phyloP scores from a whole-genome alignment of 2,113 vertebrate species.

The Actinemys pallida region DNA sequence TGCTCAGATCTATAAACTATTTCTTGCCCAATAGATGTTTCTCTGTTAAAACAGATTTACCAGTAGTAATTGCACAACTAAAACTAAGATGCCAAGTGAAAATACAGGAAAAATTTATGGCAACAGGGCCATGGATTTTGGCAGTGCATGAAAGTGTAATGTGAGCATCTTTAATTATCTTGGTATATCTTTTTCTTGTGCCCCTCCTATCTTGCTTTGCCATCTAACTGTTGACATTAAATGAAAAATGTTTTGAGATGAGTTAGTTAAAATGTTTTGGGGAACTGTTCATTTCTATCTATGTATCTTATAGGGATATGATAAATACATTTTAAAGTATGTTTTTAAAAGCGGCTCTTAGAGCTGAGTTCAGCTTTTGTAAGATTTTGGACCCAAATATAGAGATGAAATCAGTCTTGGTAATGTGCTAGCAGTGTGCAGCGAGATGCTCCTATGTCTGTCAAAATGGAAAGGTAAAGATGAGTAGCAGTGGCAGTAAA shows the following conservation, averaged over 20 bases:
- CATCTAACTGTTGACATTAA: background rate
- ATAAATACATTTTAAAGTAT: background rate
- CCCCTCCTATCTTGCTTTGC: background rate
- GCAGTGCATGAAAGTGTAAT: background rate
- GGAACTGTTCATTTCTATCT: background rate
- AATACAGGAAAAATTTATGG: background rate
- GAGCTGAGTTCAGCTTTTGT: background rate
- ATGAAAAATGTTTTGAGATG: background rate
- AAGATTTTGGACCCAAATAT: accelerated
- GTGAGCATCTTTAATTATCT: background rate
- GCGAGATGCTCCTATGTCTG: background rate
- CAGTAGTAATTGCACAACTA: background rate
- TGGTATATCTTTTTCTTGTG: background rate
- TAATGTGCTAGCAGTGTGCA: background rate
- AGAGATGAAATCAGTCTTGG: accelerated
- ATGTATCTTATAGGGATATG: background rate
- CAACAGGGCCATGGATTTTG: background rate
- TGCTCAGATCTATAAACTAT: background rate
- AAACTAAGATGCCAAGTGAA: background rate
- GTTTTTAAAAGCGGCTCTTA: background rate
- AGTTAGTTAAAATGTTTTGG: background rate
- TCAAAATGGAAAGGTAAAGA: background rate
- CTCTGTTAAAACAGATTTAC: background rate
- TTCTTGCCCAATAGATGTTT: background rate
- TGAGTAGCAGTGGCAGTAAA: background rate